phyloP scores from a whole-genome alignment of 2,113 vertebrate species.

The Microtus ochrogaster region DNA sequence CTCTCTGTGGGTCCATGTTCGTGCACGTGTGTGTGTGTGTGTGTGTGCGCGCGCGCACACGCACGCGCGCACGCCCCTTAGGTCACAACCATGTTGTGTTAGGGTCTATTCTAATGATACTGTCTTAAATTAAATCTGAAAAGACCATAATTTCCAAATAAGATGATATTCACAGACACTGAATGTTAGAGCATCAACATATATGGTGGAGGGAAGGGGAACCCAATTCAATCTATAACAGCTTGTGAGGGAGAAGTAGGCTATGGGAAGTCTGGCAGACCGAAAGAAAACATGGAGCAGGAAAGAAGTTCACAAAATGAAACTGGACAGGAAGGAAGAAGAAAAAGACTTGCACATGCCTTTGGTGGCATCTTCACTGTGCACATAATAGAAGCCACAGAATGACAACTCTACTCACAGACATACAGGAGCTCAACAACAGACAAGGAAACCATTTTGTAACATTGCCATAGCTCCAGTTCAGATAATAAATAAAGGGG shows the following conservation, averaged over 20 bases:
- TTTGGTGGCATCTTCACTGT: not conserved
- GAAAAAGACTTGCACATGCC: not conserved
- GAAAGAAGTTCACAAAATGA: not conserved
- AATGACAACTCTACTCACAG: not conserved
- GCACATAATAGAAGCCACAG: not conserved
- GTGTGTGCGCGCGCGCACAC: no score
- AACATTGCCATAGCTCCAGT: not conserved
- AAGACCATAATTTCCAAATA: not conserved
- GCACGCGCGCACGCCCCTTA: not conserved
- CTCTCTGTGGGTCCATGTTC: not conserved
- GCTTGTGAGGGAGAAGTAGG: not conserved
- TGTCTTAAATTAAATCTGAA: not conserved
- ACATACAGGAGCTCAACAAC: not conserved
- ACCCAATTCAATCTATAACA: not conserved
- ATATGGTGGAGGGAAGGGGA: accelerated
- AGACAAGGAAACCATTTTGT: not conserved
- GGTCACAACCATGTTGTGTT: not conserved
- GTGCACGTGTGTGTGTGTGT: not conserved
- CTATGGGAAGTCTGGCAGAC: not conserved
- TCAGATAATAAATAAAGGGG: not conserved
- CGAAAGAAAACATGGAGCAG: not conserved
- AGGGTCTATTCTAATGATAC: not conserved
- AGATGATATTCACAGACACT: not conserved
- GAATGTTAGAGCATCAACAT: not conserved
- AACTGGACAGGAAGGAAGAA: not conserved